A percentile compares a stretch with the other conserved stretches of the same genome.
Evolutionary conservation across 2,113 vertebrate genomes (phyloP).

Genomic region (Sinocyclocheilus grahami): DNA sequence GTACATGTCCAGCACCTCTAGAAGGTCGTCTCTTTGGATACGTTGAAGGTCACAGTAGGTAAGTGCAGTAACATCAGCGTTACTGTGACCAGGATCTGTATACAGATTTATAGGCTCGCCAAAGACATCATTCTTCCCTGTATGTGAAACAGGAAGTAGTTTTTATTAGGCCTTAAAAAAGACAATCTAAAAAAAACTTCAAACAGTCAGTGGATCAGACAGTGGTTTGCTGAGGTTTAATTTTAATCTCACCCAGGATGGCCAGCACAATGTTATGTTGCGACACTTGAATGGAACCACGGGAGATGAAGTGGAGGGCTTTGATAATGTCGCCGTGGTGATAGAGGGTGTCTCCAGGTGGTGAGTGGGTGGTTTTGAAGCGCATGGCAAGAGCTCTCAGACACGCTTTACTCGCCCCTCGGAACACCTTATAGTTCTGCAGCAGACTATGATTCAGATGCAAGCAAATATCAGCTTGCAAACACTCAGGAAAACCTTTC

Average conservation of each 20-base stretch:
- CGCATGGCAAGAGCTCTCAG: slow-evolving; percentile 86
- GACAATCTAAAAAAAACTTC: not conserved
- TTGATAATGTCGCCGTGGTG: slow-evolving; percentile 90
- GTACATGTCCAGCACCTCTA: slow-evolving; percentile 94
- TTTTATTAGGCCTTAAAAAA: not conserved
- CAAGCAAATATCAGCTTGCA: slow-evolving; percentile 96
- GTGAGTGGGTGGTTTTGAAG: slow-evolving; percentile 91
- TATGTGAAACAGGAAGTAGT: not conserved
- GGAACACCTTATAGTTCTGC: slow-evolving; percentile 92
- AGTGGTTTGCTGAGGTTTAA: not conserved
- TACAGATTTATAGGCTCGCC: slow-evolving; percentile 90
- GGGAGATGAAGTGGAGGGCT: slow-evolving; percentile 92
- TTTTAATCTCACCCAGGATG: slow-evolving; percentile 80
- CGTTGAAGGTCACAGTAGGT: slow-evolving; percentile 96
- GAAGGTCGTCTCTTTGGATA: slow-evolving; percentile 89
- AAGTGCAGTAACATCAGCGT: slow-evolving; percentile 84
- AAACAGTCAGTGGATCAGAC: not conserved
- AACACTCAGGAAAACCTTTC: slow-evolving; percentile 93
- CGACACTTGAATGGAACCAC: slow-evolving; percentile 92
- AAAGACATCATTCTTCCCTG: slow-evolving; percentile 94
- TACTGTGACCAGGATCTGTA: slow-evolving; percentile 88
- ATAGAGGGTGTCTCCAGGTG: slow-evolving; percentile 91
- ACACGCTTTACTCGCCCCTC: slow-evolving; percentile 89
- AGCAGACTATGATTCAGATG: slow-evolving; percentile 92
- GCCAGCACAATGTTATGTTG: slow-evolving; percentile 88